Conservation (phyloP, 37 sponge, comb jelly and placozoan genomes). For the Eunapius fragilis region DNA sequence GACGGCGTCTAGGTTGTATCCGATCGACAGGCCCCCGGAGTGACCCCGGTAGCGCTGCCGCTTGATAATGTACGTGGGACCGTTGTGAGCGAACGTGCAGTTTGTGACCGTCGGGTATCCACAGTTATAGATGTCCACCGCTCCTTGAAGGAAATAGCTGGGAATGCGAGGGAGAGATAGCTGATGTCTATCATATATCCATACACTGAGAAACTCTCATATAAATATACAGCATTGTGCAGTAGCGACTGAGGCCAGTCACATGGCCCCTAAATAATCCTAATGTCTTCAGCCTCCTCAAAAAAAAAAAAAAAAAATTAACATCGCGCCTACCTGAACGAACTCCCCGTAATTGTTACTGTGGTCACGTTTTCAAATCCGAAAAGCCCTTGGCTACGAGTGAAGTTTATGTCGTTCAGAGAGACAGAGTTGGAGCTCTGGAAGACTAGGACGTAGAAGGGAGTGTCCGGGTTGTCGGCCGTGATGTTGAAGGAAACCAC, state of each 20-base stretch:
- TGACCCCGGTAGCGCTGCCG: conserved; percentile 24
- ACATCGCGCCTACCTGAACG: not conserved
- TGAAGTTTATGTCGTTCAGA: not conserved
- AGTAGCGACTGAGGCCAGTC: no score
- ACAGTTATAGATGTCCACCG: conserved; percentile 48
- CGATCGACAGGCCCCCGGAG: conserved; percentile 47
- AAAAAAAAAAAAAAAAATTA: no score
- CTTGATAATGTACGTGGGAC: not conserved
- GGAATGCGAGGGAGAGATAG: not conserved
- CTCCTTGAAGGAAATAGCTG: conserved; percentile 25
- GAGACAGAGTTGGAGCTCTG: not conserved
- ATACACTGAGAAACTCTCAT: not conserved
- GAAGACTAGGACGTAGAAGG: not conserved
- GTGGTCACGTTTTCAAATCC: not conserved
- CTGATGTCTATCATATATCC: not conserved
- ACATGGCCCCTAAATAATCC: no score
- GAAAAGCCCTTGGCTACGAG: not conserved
- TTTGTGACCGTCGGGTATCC: conserved; percentile 4
- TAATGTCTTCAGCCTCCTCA: no score
- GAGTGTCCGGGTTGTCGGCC: not conserved
- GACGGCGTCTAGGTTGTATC: not conserved
- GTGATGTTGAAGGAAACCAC: not conserved
- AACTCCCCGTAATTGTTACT: not conserved
- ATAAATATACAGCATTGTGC: no score
- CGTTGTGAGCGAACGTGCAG: conserved; percentile 30